These are phyloP conservation scores for Acrocephalus scirpaceus DNA, from an alignment of 2,797 vertebrate species.

Conservation along the genomic window DNA sequence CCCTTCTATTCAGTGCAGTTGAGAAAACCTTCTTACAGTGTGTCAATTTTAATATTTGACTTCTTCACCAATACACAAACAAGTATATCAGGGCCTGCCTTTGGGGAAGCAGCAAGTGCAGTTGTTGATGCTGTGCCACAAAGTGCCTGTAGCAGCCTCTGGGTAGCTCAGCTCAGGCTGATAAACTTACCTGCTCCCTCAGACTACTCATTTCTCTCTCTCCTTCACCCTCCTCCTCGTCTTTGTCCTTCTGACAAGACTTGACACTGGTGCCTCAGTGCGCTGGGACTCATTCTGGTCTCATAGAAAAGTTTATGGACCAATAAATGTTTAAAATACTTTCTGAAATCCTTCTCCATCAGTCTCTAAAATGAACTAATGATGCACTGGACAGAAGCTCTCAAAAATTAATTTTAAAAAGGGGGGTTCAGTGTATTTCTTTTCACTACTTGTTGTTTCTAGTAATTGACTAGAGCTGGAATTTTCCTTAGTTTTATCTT, in stretches of 20 bases:
- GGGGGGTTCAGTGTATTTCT: accelerated
- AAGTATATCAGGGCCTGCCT: not conserved
- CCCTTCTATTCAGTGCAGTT: not conserved
- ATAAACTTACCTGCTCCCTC: not conserved
- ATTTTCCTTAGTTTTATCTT: not conserved
- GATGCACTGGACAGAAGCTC: not conserved
- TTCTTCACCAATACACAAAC: not conserved
- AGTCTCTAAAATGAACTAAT: not conserved
- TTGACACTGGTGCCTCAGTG: not conserved
- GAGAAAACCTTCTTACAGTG: conserved; percentile 28
- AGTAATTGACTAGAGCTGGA: not conserved
- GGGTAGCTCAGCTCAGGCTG: not conserved
- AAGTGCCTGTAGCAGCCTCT: not conserved
- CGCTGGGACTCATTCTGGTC: not conserved
- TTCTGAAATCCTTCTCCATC: not conserved
- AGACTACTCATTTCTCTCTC: not conserved
- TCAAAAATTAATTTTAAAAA: not conserved
- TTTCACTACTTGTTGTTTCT: not conserved
- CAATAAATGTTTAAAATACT: not conserved
- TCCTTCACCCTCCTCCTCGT: not conserved
- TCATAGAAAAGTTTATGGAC: not conserved
- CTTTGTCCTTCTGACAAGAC: not conserved
- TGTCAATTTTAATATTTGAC: conserved; percentile 62
- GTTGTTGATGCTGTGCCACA: not conserved
- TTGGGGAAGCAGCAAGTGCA: not conserved